These are phyloP conservation scores for Muricea muricata DNA, from an alignment of 92 coral and sea anemone species.

Conservation along the genomic window DNA sequence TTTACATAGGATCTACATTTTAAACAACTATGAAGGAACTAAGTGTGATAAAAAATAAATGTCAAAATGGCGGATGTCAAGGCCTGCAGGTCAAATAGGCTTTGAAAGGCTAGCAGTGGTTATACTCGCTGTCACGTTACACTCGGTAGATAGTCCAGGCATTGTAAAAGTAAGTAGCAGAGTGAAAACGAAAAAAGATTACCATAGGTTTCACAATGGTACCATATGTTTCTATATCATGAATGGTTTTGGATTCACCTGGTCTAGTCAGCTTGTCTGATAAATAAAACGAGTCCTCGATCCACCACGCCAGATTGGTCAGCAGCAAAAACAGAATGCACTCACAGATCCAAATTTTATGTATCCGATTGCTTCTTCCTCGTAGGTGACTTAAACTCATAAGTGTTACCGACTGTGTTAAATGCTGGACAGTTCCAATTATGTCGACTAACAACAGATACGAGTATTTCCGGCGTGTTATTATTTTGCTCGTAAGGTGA, in stretches of 20 bases:
- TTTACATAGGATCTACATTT: too few relatives aligned
- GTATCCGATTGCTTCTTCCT: neutral
- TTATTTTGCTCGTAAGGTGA: neutral
- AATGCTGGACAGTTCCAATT: neutral
- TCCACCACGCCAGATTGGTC: neutral
- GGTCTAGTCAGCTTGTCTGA: neutral
- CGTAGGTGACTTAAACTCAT: neutral
- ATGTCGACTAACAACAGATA: neutral
- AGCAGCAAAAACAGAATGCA: neutral
- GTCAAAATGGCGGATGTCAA: too few relatives aligned
- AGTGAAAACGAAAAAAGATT: neutral
- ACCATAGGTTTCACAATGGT: neutral
- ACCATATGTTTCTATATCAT: neutral
- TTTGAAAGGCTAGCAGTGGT: too few relatives aligned
- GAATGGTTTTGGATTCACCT: conserved; percentile 8
- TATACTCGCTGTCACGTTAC: too few relatives aligned
- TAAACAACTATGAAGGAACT: too few relatives aligned
- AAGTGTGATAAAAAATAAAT: too few relatives aligned
- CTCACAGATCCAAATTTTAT: neutral
- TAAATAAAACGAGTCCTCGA: neutral
- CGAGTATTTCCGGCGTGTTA: neutral
- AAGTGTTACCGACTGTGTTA: neutral
- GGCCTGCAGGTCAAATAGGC: too few relatives aligned
- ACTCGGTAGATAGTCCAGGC: neutral
- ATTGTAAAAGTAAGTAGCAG: neutral